Percentiles rank a stretch among this genome's conserved stretches.
These are phyloP conservation scores for Gobionotothen gibberifrons DNA, from an alignment of 2,797 vertebrate genomes.

Conservation along the genomic window DNA sequence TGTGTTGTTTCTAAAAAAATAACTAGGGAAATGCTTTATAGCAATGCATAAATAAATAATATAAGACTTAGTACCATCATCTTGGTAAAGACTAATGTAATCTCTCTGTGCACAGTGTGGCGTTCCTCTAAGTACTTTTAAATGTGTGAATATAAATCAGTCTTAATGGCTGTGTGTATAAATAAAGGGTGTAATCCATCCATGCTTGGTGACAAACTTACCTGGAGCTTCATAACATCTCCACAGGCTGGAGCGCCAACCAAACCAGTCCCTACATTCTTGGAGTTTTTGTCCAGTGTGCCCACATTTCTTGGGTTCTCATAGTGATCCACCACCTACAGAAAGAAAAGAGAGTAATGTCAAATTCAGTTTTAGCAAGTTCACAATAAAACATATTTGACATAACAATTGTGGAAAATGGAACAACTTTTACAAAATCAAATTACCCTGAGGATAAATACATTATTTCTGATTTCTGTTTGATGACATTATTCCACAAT, in stretches of 20 bases:
- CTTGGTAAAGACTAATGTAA: no score
- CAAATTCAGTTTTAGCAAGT: neutral
- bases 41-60: neutral
- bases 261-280: slow-evolving; percentile 96
- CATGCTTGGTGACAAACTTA: slow-evolving; percentile 55
- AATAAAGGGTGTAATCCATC: neutral
- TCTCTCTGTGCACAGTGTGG: no score
- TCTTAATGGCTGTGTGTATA: neutral
- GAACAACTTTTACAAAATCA: no score
- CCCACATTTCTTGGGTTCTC: slow-evolving; percentile 98
- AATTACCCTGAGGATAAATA: no score
- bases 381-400: neutral
- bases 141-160: neutral
- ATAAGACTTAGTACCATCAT: no score
- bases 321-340: slow-evolving; percentile 96
- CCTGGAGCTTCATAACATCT: slow-evolving; percentile 98
- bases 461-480: no score
- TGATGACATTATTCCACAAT: neutral
- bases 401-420: no score
- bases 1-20: neutral
- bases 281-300: slow-evolving; percentile 90
- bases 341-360: neutral
- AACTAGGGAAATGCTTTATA: neutral
- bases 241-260: slow-evolving; percentile 97
- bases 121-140: neutral